These are phyloP conservation scores for Thalpophila matura DNA, from an alignment of 2,888 invertebrate species.

Conservation along the genomic window DNA sequence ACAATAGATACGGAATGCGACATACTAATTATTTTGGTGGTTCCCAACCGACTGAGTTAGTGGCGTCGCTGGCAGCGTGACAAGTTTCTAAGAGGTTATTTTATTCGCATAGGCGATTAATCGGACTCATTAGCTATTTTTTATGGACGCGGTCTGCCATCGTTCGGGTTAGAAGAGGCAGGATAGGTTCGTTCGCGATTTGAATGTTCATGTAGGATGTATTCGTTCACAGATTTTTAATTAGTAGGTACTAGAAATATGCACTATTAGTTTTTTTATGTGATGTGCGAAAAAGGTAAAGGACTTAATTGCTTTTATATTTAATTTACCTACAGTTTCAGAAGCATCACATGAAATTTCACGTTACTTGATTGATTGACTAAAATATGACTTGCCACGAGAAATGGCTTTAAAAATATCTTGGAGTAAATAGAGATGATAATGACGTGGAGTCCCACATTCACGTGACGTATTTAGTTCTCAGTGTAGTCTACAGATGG, in stretches of 20 bases:
- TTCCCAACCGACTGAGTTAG: slow-evolving; percentile 49
- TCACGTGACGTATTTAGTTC: slow-evolving; percentile 8
- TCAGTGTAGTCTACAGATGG: slow-evolving; percentile 23
- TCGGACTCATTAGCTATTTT: slow-evolving; percentile 54
- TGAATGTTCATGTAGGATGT: not conserved
- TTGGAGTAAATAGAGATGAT: too few relatives aligned
- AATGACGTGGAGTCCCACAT: not conserved
- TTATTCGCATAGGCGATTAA: slow-evolving; percentile 58
- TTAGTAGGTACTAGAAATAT: too few relatives aligned
- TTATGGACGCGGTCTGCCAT: slow-evolving; percentile 33
- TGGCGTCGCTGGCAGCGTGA: slow-evolving; percentile 56
- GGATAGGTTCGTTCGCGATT: not conserved
- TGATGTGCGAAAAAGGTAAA: too few relatives aligned
- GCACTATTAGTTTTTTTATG: too few relatives aligned
- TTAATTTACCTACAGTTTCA: too few relatives aligned
- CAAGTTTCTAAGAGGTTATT: slow-evolving; percentile 65
- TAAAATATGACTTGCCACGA: too few relatives aligned
- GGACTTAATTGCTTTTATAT: too few relatives aligned
- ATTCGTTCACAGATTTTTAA: not conserved
- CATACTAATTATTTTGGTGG: slow-evolving; percentile 66
- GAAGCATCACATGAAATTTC: too few relatives aligned
- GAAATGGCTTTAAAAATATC: too few relatives aligned
- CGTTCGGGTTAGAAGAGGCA: not conserved
- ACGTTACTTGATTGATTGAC: too few relatives aligned
- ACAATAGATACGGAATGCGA: slow-evolving; percentile 67